These are phyloP conservation scores for Pipistrellus pygmaeus DNA, from an alignment of 2,797 vertebrate species.

Conservation along the genomic window DNA sequence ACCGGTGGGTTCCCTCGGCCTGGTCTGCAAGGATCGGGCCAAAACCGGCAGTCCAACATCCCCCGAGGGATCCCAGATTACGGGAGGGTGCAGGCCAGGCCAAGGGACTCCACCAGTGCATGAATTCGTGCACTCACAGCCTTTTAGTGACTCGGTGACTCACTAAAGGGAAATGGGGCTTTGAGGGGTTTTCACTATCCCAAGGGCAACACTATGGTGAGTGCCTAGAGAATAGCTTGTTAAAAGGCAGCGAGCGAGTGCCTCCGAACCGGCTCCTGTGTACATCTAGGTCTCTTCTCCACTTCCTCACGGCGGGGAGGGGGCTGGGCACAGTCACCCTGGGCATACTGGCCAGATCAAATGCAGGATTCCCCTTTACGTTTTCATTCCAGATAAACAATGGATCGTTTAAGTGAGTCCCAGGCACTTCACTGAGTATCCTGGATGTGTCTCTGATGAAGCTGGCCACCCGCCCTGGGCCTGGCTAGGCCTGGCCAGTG, in stretches of 20 bases:
- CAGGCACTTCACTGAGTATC: not conserved
- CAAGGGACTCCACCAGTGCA: no score
- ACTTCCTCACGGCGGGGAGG: not conserved
- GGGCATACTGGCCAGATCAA: not conserved
- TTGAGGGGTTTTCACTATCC: not conserved
- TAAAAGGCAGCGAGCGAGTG: not conserved
- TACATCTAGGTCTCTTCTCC: not conserved
- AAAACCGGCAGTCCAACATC: no score
- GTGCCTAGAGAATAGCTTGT: no score
- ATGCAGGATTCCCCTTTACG: not conserved
- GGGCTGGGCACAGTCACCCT: not conserved
- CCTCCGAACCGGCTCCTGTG: not conserved
- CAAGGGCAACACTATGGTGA: not conserved
- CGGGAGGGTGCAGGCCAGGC: no score
- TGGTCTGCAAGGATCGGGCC: no score
- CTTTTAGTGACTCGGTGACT: no score
- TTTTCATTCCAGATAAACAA: not conserved
- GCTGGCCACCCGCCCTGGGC: not conserved
- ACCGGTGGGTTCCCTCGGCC: no score
- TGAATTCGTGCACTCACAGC: no score
- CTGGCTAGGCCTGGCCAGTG: not conserved
- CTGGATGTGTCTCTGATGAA: not conserved
- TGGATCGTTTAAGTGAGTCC: not conserved
- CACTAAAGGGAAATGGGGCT: no score
- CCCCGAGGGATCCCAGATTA: no score